Evolutionary conservation across 2,888 invertebrate species (phyloP).

Genomic region (Pycnomerus fuliginosus): DNA sequence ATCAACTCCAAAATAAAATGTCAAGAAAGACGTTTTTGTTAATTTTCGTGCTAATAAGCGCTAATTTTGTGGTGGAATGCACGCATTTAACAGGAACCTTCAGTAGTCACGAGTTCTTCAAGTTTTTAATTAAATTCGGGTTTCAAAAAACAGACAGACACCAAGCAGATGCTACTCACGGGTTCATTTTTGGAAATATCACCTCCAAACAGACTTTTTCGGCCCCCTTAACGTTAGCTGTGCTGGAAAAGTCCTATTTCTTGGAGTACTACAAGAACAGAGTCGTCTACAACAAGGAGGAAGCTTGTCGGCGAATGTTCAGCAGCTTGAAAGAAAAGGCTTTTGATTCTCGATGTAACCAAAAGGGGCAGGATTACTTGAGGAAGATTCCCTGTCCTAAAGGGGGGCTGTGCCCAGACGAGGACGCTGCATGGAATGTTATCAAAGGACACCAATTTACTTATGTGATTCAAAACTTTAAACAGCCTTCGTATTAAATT

Average conservation of each 20-base stretch:
- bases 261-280: slow-evolving; percentile 86
- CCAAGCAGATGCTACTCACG: slow-evolving; percentile 81
- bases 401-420: slow-evolving; percentile 78
- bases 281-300: slow-evolving; percentile 62
- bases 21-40: slow-evolving; percentile 29
- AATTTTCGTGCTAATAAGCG: slow-evolving; percentile 27
- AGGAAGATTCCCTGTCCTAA: slow-evolving; percentile 82
- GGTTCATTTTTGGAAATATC: slow-evolving; percentile 95
- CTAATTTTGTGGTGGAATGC: slow-evolving; percentile 30
- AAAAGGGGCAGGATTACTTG: slow-evolving; percentile 75
- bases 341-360: slow-evolving; percentile 82
- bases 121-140: slow-evolving; percentile 92
- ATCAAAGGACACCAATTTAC: slow-evolving; percentile 90
- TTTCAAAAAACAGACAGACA: slow-evolving; percentile 93
- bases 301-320: slow-evolving; percentile 86
- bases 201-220: slow-evolving; percentile 69
- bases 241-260: slow-evolving; percentile 85
- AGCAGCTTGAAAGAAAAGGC: slow-evolving; percentile 77
- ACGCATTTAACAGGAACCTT: slow-evolving; percentile 67
- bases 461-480: slow-evolving; percentile 85
- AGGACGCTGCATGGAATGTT: slow-evolving; percentile 82
- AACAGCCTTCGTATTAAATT: slow-evolving; percentile 75
- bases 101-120: slow-evolving; percentile 75
- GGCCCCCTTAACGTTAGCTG: slow-evolving; percentile 79
- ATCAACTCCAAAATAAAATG: slow-evolving; percentile 30